Percentiles rank a stretch among this genome's conserved stretches.
Conservation (phyloP, 2,797 vertebrate species). For the Clarias platycephalus region DNA sequence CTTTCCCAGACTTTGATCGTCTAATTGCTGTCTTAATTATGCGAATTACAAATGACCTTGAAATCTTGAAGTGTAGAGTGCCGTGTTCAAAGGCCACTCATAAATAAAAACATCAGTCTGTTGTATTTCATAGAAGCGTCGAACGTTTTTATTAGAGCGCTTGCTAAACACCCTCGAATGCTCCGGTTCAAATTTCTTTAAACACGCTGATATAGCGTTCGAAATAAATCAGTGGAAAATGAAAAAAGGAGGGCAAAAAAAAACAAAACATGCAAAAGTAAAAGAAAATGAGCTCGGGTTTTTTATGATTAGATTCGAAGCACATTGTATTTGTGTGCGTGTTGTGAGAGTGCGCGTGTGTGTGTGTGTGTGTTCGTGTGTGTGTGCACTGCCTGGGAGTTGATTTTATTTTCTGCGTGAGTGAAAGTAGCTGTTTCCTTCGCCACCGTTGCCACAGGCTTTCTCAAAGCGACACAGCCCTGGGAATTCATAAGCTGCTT, state of each 20-base stretch:
- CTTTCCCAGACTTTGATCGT: conserved; percentile 40
- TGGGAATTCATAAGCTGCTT: conserved; percentile 54
- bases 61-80: conserved; percentile 27
- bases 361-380: conserved; percentile 3
- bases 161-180: neutral
- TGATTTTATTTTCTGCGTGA: conserved; percentile 38
- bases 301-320: conserved; percentile 34
- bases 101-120: conserved; percentile 43
- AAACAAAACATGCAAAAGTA: neutral
- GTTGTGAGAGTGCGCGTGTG: neutral
- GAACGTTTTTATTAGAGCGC: conserved; percentile 1
- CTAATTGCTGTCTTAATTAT: conserved; percentile 46
- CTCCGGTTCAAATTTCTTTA: neutral
- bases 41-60: conserved; percentile 41
- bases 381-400: conserved; percentile 35
- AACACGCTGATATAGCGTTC: neutral
- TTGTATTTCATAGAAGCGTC: neutral
- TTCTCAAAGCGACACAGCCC: conserved; percentile 49
- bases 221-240: neutral
- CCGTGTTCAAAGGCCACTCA: conserved; percentile 40
- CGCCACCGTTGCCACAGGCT: conserved; percentile 52
- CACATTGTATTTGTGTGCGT: neutral
- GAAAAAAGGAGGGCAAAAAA: no score
- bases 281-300: neutral
- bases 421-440: conserved; percentile 46